These are phyloP conservation scores for Chloroceryle inda DNA, from an alignment of 2,797 vertebrate species.

Conservation along the genomic window DNA sequence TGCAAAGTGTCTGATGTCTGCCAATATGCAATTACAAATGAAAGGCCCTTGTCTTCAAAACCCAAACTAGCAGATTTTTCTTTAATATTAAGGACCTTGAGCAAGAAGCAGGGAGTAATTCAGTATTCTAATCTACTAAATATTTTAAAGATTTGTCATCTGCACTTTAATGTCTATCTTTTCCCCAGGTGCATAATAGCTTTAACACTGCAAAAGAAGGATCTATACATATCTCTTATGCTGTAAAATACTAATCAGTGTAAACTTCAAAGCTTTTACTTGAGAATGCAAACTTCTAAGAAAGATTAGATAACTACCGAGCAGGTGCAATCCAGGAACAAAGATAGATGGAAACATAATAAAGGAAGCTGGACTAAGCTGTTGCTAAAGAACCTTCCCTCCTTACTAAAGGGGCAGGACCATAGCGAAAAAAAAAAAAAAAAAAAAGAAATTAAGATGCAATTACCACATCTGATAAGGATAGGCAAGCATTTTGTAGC, in stretches of 20 bases:
- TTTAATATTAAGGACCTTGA: conserved; percentile 31
- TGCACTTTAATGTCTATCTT: conserved; percentile 46
- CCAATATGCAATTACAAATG: background rate
- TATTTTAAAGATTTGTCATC: conserved; percentile 61
- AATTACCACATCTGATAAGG: background rate
- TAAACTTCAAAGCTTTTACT: conserved; percentile 76
- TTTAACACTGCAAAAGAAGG: conserved; percentile 54
- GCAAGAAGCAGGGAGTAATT: conserved; percentile 44
- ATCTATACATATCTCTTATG: conserved; percentile 58
- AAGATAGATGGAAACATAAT: conserved; percentile 55
- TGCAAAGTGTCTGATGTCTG: background rate
- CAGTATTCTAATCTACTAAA: conserved; percentile 37
- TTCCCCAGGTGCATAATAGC: conserved; percentile 70
- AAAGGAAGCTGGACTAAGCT: conserved; percentile 60
- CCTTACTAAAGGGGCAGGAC: background rate
- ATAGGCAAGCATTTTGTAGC: background rate
- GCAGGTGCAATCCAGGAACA: conserved; percentile 80
- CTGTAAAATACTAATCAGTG: conserved; percentile 67
- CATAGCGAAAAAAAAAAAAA: background rate
- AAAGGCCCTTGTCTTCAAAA: background rate
- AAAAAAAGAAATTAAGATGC: background rate
- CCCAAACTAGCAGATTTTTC: background rate
- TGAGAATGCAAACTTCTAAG: conserved; percentile 71
- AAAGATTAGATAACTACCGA: conserved; percentile 74
- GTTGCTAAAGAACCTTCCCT: conserved; percentile 44